Evolutionary conservation across 2,113 vertebrate species (phyloP), one percentile per base, ranked within the genome.

Genomic region (Lasiurus cinereus): DNA sequence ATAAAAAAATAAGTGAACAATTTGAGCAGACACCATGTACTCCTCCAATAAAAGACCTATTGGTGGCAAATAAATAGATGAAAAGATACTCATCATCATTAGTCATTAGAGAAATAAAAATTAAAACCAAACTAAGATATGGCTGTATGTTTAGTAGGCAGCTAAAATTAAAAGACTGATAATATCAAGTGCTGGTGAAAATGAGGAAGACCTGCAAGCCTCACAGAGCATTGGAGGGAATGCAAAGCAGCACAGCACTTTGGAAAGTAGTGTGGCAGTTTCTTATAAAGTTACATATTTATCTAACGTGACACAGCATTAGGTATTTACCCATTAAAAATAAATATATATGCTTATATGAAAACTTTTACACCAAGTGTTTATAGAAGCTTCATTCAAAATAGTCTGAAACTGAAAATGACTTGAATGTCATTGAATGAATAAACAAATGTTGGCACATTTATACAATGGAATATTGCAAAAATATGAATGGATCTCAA

Each of bases 281-380:
- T 64, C 72, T 77, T 66, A 77, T 43, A 18, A 91, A 88, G 39
- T 78, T 43, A 43, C 91, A 89, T 54, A 50, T 87, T 96, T 91
- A 62, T 29, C 78, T 59, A 46, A 59, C 24, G 21, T 46, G 10
- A 86, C 36, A 15, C 46, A 83, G 29, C 8, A 14, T 66, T 56
- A 86, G 56, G 3, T 59, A 76, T 76, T 90, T 90, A 72, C 27
- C 14, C 14, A 56, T 36, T 72, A 72, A 84, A 89, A 87, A 46
- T 83, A 62, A 83, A 79, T 5, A 12, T 39, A 33, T 10, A 13
- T 76, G 62, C 46, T 86, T 80, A 48, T 9, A 8, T 1, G 43
- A 89, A 96, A 79, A 46, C n/a, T 14, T 78, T 29, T 46, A 31
- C 3, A 54, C 24, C 24, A 87, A 62, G 69, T 80, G 64, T 83